A percentile compares a stretch with the other conserved stretches of the same genome.
phyloP scores from a whole-genome alignment of 2,113 vertebrate genomes.

The Etheostoma cragini region DNA sequence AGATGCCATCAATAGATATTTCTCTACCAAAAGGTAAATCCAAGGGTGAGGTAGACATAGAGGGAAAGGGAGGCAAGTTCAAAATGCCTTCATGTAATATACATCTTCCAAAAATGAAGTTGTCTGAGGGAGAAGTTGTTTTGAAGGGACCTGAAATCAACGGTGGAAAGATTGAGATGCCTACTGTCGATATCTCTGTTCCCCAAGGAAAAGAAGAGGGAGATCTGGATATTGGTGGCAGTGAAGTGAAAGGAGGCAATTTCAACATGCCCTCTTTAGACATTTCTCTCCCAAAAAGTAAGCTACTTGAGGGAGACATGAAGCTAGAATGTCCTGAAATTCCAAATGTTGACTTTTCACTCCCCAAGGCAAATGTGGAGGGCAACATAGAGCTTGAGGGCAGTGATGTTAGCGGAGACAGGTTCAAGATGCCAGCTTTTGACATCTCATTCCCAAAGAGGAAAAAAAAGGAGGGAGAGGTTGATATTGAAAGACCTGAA shows the following conservation, averaged over 20 bases:
- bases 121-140: conserved; percentile 29
- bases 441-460: conserved; percentile 52
- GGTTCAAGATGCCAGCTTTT: conserved; percentile 49
- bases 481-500: conserved; percentile 37
- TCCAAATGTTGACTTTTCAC: conserved; percentile 64
- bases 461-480: conserved; percentile 28
- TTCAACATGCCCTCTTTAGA: conserved; percentile 50
- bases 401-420: conserved; percentile 4
- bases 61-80: conserved; percentile 34
- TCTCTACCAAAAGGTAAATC: conserved; percentile 64
- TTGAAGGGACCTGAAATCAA: conserved; percentile 45
- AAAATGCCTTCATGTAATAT: conserved; percentile 40
- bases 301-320: conserved; percentile 38
- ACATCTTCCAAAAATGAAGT: conserved; percentile 46
- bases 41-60: conserved; percentile 22
- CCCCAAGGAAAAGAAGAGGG: conserved; percentile 48
- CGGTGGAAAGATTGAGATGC: conserved; percentile 40
- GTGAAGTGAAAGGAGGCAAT: conserved; percentile 33
- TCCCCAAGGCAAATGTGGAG: conserved; percentile 64
- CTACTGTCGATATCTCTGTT: conserved; percentile 39
- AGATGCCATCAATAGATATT: conserved; percentile 67
- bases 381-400: conserved; percentile 43
- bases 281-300: conserved; percentile 60
- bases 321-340: conserved; percentile 55
- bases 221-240: conserved; percentile 33